Evolutionary conservation across 1,140 invertebrate genomes (phyloP).

Genomic region (Sarcophaga peregrina): DNA sequence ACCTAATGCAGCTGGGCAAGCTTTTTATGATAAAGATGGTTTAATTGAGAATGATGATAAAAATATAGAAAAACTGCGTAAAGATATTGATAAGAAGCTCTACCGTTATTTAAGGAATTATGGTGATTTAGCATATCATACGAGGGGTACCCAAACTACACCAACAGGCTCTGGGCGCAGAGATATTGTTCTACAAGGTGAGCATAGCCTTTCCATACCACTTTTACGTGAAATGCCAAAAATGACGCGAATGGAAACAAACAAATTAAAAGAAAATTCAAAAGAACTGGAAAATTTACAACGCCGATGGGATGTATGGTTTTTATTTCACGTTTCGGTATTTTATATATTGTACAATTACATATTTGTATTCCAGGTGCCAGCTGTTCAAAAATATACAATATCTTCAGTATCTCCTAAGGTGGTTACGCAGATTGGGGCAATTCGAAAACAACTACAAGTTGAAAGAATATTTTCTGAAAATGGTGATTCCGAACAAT

Average conservation of each 20-base stretch:
- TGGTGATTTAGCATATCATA: constrained; percentile 56
- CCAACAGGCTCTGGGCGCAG: constrained; percentile 50
- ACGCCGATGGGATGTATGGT: constrained; percentile 58
- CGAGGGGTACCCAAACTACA: constrained; percentile 59
- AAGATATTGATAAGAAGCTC: constrained; percentile 56
- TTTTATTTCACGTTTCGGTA: neutral
- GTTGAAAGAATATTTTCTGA: constrained; percentile 51
- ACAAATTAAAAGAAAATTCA: constrained; percentile 44
- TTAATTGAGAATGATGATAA: constrained; percentile 3
- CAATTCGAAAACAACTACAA: constrained; percentile 62
- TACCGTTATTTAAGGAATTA: constrained; percentile 61
- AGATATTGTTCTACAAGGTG: constrained; percentile 57
- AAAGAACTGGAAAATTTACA: constrained; percentile 56
- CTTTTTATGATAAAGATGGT: neutral
- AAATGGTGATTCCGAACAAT: neutral
- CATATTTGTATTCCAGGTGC: constrained; percentile 50
- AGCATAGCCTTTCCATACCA: constrained; percentile 62
- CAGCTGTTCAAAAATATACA: constrained; percentile 60
- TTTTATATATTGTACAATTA: constrained; percentile 9
- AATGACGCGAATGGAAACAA: constrained; percentile 57
- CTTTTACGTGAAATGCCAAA: constrained; percentile 63
- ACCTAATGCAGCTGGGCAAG: neutral
- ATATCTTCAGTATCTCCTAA: constrained; percentile 57
- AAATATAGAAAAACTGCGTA: constrained; percentile 55
- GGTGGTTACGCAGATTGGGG: constrained; percentile 62